These are phyloP conservation scores for Brienomyrus longianalis DNA, from an alignment of 2,113 vertebrate genomes.

Conservation along the genomic window DNA sequence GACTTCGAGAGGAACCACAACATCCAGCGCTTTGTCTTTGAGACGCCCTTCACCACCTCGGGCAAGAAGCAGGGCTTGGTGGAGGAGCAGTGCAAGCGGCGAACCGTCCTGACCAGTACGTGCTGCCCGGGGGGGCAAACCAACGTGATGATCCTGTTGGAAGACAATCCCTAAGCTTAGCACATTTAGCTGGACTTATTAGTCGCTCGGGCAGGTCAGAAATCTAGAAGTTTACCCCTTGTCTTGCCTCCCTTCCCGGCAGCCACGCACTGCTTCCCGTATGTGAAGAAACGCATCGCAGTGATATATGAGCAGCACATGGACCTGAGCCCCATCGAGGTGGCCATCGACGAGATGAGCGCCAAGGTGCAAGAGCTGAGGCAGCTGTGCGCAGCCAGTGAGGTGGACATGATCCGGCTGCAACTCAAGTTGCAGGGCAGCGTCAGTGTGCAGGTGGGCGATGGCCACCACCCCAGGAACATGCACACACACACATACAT, in stretches of 20 bases:
- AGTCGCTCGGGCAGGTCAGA: background rate
- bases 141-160: background rate
- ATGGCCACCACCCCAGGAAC: background rate
- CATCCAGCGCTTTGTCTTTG: slow-evolving; percentile 91
- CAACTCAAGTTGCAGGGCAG: slow-evolving; percentile 96
- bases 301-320: slow-evolving; percentile 97
- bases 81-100: slow-evolving; percentile 88
- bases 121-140: background rate
- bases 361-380: slow-evolving; percentile 83
- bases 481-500: background rate
- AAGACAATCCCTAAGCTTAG: background rate
- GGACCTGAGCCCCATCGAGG: slow-evolving; percentile 93
- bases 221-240: background rate
- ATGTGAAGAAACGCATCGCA: slow-evolving; percentile 91
- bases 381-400: slow-evolving; percentile 75
- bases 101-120: slow-evolving; percentile 74
- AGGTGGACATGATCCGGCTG: slow-evolving; percentile 98
- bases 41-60: slow-evolving; percentile 87
- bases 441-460: slow-evolving; percentile 82
- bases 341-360: slow-evolving; percentile 97
- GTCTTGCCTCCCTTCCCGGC: background rate
- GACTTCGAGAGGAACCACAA: slow-evolving; percentile 95
- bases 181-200: background rate
- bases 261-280: slow-evolving; percentile 95
- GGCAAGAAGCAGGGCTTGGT: slow-evolving; percentile 90